These are phyloP conservation scores for Alauda arvensis DNA, from an alignment of 2,797 vertebrate genomes.

Conservation along the genomic window DNA sequence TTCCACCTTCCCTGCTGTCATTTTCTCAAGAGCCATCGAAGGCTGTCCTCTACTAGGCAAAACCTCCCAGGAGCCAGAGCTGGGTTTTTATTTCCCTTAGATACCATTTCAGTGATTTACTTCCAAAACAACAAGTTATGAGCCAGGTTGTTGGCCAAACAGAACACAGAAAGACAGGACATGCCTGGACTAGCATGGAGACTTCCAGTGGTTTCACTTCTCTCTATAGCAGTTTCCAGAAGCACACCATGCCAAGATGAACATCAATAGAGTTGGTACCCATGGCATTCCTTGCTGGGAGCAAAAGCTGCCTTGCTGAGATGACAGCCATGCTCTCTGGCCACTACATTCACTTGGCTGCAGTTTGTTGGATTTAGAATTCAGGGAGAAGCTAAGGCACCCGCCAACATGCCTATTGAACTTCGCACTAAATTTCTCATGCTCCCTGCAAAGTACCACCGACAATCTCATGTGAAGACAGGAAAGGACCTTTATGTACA, in stretches of 20 bases:
- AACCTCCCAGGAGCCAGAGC: background rate
- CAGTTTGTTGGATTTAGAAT: background rate
- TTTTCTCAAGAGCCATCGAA: background rate
- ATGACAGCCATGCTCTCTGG: background rate
- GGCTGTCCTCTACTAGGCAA: background rate
- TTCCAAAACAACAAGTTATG: background rate
- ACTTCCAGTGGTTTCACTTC: background rate
- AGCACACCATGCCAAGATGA: background rate
- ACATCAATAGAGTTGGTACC: accelerated
- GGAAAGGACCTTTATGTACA: background rate
- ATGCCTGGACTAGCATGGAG: accelerated
- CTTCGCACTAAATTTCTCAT: background rate
- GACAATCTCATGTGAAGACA: background rate
- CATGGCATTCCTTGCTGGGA: background rate
- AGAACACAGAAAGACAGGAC: background rate
- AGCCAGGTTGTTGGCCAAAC: background rate
- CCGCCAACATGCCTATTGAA: accelerated
- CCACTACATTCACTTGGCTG: background rate
- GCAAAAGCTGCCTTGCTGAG: background rate
- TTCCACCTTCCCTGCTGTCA: background rate
- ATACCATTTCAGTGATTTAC: background rate
- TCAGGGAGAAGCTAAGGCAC: background rate
- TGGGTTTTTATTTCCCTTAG: background rate
- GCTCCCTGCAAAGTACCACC: background rate
- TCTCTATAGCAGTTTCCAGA: background rate